A percentile compares a stretch with the other conserved stretches of the same genome.
These are phyloP conservation scores for Pseudoips prasinana DNA, from an alignment of 2,888 invertebrate genomes.

Conservation along the genomic window DNA sequence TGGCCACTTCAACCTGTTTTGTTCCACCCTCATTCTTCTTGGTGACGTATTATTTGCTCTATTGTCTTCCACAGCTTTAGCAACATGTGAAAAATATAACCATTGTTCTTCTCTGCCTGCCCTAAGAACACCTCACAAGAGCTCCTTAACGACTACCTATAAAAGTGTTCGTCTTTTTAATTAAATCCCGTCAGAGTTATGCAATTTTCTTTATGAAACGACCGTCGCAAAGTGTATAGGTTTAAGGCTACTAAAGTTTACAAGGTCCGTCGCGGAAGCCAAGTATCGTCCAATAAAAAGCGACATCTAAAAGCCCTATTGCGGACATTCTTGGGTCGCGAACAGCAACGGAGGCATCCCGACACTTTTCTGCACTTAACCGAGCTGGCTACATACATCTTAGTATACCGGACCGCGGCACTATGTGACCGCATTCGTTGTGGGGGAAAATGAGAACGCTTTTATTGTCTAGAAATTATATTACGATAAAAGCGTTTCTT, in stretches of 20 bases:
- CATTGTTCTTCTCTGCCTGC: constrained; percentile 30
- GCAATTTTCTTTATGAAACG: constrained; percentile 21
- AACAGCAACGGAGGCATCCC: constrained; percentile 34
- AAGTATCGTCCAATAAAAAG: constrained; percentile 46
- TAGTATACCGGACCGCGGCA: constrained; percentile 33
- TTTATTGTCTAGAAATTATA: constrained; percentile 58
- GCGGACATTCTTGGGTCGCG: constrained; percentile 48
- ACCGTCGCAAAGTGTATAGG: constrained; percentile 13
- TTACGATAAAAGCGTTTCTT: constrained; percentile 31
- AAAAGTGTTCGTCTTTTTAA: constrained; percentile 14
- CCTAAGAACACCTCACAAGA: constrained; percentile 26
- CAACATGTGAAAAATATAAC: constrained; percentile 53
- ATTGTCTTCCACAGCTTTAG: constrained; percentile 50
- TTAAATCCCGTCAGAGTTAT: constrained; percentile 14
- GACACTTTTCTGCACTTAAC: constrained; percentile 69
- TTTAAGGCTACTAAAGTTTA: constrained; percentile 24
- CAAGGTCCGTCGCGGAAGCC: constrained; percentile 31
- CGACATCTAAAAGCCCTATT: constrained; percentile 52
- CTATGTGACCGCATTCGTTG: constrained; percentile 62
- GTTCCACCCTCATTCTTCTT: constrained; percentile 67
- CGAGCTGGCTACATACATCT: constrained; percentile 39
- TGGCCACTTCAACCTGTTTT: constrained; percentile 68
- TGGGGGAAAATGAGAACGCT: constrained; percentile 54
- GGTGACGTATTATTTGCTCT: constrained; percentile 60
- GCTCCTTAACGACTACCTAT: constrained; percentile 9